Evolutionary conservation across 1,140 invertebrate genomes (phyloP).

Genomic region (Cryptotermes secundus): DNA sequence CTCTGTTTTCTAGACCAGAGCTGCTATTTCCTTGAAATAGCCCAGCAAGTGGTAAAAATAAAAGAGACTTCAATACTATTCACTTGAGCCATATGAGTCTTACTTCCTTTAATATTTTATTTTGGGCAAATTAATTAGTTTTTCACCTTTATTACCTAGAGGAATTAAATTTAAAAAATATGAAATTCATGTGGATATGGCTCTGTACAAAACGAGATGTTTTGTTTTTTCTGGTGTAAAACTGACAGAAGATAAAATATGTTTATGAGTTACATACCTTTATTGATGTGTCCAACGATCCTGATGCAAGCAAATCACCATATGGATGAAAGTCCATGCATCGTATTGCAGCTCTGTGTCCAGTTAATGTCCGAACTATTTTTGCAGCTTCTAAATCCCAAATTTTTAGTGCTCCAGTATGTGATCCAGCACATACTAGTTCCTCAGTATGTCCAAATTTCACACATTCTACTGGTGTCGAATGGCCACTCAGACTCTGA

Average conservation of each 20-base stretch:
- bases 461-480: slow-evolving; percentile 90
- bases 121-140: no score
- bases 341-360: slow-evolving; percentile 86
- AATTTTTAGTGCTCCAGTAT: slow-evolving; percentile 89
- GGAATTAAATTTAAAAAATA: no score
- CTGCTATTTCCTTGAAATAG: no score
- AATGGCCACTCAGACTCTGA: slow-evolving; percentile 89
- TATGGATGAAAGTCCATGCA: slow-evolving; percentile 97
- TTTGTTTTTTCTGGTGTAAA: no score
- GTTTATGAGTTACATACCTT: slow-evolving; percentile 54
- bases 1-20: no score
- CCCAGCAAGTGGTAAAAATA: no score
- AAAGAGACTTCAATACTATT: no score
- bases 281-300: slow-evolving; percentile 87
- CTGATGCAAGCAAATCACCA: slow-evolving; percentile 90
- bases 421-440: slow-evolving; percentile 91
- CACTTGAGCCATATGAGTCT: no score
- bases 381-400: slow-evolving; percentile 96
- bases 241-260: neutral
- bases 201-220: no score
- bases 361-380: slow-evolving; percentile 86
- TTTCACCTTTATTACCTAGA: no score
- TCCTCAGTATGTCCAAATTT: slow-evolving; percentile 93
- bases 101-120: no score
- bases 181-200: no score